These are phyloP conservation scores for Sitophilus oryzae DNA, from an alignment of 1,140 invertebrate species.

Conservation along the genomic window DNA sequence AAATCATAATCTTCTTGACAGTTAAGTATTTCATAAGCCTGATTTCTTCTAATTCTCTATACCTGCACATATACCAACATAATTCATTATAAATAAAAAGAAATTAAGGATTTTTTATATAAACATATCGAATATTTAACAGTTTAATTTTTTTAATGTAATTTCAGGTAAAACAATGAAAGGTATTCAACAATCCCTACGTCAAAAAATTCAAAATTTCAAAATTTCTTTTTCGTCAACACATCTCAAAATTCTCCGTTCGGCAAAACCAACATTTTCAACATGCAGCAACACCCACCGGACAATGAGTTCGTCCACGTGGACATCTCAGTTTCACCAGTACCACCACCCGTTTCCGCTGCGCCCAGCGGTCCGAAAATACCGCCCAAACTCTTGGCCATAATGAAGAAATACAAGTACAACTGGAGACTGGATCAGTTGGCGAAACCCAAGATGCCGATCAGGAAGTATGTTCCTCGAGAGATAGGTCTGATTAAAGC, in stretches of 20 bases:
- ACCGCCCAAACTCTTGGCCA: slow-evolving; percentile 17
- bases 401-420: slow-evolving; percentile 27
- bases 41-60: too few species aligned
- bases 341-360: background rate
- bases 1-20: too few species aligned
- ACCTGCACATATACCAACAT: too few species aligned
- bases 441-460: slow-evolving; percentile 8
- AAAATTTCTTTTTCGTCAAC: background rate
- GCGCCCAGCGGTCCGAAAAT: background rate
- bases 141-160: too few species aligned
- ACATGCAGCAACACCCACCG: slow-evolving; percentile 1
- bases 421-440: slow-evolving; percentile 27
- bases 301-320: slow-evolving; percentile 13
- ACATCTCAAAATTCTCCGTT: slow-evolving; percentile 6
- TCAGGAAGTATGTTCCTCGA: slow-evolving; percentile 13
- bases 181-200: background rate
- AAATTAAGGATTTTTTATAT: too few species aligned
- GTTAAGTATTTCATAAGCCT: too few species aligned
- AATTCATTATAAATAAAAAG: too few species aligned
- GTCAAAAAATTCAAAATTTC: too few species aligned
- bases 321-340: slow-evolving; percentile 8
- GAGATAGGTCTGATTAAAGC: background rate
- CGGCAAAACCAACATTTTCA: background rate
- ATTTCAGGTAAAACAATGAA: too few species aligned
- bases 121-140: too few species aligned